Evolutionary conservation across 2,888 invertebrate species (phyloP).

Genomic region (Chrysolina haemoptera): DNA sequence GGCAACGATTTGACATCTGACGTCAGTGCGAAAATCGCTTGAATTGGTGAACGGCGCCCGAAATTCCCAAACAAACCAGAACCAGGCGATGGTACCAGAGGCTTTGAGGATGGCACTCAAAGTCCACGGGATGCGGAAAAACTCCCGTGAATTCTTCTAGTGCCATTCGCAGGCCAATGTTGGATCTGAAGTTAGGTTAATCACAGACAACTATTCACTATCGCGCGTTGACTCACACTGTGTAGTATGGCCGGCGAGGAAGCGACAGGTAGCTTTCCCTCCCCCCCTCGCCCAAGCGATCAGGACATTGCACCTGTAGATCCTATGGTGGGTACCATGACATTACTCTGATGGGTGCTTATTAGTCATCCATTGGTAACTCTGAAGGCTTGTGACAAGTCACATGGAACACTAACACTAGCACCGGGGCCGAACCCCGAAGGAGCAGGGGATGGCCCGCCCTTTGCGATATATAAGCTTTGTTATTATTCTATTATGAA

Average conservation of each 20-base stretch:
- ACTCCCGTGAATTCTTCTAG: slow-evolving; percentile 91
- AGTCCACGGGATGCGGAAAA: slow-evolving; percentile 77
- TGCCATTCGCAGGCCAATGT: slow-evolving; percentile 81
- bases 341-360: slow-evolving; percentile 63
- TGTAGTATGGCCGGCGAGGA: slow-evolving; percentile 58
- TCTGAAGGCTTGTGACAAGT: slow-evolving; percentile 52
- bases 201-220: slow-evolving; percentile 45
- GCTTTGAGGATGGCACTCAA: slow-evolving; percentile 78
- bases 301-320: slow-evolving; percentile 70
- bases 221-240: slow-evolving; percentile 64
- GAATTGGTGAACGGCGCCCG: slow-evolving; percentile 27
- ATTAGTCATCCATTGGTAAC: slow-evolving; percentile 63
- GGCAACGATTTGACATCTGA: slow-evolving; percentile 42
- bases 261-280: slow-evolving; percentile 66
- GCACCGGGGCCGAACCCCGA: slow-evolving; percentile 37
- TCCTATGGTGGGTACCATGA: slow-evolving; percentile 59
- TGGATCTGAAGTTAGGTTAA: slow-evolving; percentile 37
- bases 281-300: slow-evolving; percentile 62
- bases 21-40: slow-evolving; percentile 46
- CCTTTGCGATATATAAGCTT: background rate
- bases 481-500: background rate
- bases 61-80: slow-evolving; percentile 16
- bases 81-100: slow-evolving; percentile 54
- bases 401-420: slow-evolving; percentile 61
- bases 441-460: slow-evolving; percentile 6